These are phyloP conservation scores for Synergus japonicus DNA, from an alignment of 2,888 invertebrate species.

Conservation along the genomic window DNA sequence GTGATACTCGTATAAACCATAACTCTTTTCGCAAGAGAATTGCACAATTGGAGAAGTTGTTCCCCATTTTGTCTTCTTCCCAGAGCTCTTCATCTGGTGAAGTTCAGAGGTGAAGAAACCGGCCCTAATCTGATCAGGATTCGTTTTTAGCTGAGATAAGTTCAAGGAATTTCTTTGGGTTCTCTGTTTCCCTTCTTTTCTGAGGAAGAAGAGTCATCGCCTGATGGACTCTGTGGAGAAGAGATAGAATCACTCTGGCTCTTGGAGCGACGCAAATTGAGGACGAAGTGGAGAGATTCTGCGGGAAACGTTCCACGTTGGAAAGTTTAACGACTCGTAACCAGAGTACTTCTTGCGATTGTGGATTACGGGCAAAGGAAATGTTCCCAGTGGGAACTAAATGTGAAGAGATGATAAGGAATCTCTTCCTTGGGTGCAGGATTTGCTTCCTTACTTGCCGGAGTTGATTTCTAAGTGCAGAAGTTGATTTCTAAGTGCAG, in stretches of 20 bases:
- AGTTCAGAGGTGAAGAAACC: constrained; percentile 35
- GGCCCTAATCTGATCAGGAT: constrained; percentile 21
- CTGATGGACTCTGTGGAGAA: constrained; percentile 21
- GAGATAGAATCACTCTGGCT: constrained; percentile 34
- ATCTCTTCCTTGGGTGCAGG: constrained; percentile 6
- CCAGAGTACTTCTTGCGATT: constrained; percentile 49
- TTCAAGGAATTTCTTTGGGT: constrained; percentile 20
- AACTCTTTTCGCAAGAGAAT: neutral
- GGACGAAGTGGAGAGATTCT: constrained; percentile 35
- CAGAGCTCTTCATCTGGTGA: constrained; percentile 64
- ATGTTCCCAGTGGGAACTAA: constrained; percentile 12
- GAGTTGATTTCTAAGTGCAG: neutral
- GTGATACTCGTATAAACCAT: neutral
- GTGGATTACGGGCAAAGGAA: constrained; percentile 44
- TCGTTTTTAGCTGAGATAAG: constrained; percentile 21
- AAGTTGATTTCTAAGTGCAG: neutral
- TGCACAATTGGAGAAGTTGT: constrained; percentile 21
- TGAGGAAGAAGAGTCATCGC: constrained; percentile 36
- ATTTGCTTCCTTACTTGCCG: neutral
- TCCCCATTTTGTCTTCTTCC: constrained; percentile 57
- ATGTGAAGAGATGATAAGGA: constrained; percentile 12
- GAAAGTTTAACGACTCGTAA: constrained; percentile 56
- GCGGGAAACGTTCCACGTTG: constrained; percentile 53
- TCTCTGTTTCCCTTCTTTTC: neutral
- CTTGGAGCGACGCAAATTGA: constrained; percentile 39